Evolutionary conservation across 2,113 vertebrate genomes (phyloP).

Genomic region (Antechinus stuartii): DNA sequence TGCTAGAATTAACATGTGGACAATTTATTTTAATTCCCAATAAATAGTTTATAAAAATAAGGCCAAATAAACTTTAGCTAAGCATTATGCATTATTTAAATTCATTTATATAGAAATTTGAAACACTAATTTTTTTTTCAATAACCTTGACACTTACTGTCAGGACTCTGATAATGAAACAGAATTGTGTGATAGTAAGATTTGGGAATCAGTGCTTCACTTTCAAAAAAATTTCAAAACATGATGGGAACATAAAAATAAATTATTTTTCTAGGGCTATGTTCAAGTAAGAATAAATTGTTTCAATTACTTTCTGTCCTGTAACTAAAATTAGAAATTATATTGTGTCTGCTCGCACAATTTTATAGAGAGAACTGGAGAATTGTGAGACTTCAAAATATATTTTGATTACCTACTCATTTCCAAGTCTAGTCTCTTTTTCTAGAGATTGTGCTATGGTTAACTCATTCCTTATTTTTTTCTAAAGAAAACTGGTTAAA

Average conservation of each 20-base stretch:
- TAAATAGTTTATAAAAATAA: neutral
- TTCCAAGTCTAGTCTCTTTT: neutral
- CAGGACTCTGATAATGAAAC: neutral
- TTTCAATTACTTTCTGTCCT: neutral
- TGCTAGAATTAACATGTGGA: neutral
- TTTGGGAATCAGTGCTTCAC: neutral
- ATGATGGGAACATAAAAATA: neutral
- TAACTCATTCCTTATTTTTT: neutral
- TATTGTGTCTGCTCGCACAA: neutral
- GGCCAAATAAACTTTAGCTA: neutral
- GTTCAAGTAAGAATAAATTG: neutral
- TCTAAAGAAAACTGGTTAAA: neutral
- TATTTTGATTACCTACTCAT: neutral
- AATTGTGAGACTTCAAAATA: neutral
- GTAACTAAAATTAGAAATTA: neutral
- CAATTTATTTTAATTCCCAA: neutral
- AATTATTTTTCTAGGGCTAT: neutral
- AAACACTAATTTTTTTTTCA: neutral
- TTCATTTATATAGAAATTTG: neutral
- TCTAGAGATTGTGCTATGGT: neutral
- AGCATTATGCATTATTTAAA: neutral
- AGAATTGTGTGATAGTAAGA: neutral
- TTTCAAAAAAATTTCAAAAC: neutral
- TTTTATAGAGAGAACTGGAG: neutral
- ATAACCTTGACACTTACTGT: neutral